Base-by-base conservation (phyloP, 2,113 vertebrate species). In the Pomatostomus ruficeps region DNA sequence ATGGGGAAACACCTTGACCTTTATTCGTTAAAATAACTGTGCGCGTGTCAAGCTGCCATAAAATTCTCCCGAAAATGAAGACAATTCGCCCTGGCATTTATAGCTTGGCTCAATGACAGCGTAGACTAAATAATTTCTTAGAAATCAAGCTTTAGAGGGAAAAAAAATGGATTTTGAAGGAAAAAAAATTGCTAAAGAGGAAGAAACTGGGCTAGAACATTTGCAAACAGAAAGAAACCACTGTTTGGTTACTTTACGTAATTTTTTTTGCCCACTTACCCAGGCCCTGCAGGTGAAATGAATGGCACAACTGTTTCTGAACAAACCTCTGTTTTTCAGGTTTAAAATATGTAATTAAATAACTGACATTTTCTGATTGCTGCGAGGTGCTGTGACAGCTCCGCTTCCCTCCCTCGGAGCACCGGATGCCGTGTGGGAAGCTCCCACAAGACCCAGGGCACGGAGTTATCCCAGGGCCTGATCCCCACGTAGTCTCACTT, bases 1-100 rank as follows among this genome's bases (percentile, higher is more conserved):
- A 97, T 96, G 75, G 94, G 96, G 90, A 96, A 91, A 90, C 95
- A 77, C 88, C 93, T 84, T 96, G 95, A 76, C 96, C 95, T 97
- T 97, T 97, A 84, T 82, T 95, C 96, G 87, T 91, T 97, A 96
- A 95, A 98, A 96, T 92, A 96, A 75, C 84, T 96, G 16, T 73
- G 66, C 29, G 11, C 58, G 22, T 90, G 85, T 96, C 95, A 92
- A 85, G 77, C 79, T 91, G 42, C 92, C 68, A 91, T 91, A 85
- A 89, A 81, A 96, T 87, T 89, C 77, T 89, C 49, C 78, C 73
- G 88, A 91, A 96, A 85, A 94, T 42, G 80, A 91, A 92, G 85
- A 91, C 36, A 84, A 88, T 75, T 84, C 82, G 26, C 59, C 40
- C 65, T 76, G 89, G 45, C 28, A 91, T 91, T 88, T 84, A 59